Evolutionary conservation across 2,113 vertebrate species (phyloP), one percentile per base, ranked within the genome.

Genomic region (Aramus guarauna): DNA sequence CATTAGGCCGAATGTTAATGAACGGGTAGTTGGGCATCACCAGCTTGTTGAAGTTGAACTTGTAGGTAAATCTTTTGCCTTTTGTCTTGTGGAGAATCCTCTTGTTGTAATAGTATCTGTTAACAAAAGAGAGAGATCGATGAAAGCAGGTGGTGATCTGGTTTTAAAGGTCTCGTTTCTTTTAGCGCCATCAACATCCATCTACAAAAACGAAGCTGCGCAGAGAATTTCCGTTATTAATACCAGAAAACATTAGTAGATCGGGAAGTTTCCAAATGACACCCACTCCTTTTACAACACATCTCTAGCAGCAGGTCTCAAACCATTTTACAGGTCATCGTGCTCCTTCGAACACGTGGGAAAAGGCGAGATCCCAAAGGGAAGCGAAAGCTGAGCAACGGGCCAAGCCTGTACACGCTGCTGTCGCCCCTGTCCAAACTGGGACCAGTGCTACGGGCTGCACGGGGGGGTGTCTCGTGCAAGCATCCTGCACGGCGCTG

Each of bases 71-170:
- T 5, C 98, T 95, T 52, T 98, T 98, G 73, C 98, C 98, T 92
- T 98, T 98, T 6, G 98, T 98, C 89, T 98, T 98, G 96, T 98
- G 98, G 36, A 98, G 98, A 43, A 98, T 98, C 94, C 98, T 88
- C 89, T 98, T 98, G 94, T 98, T 98, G 88, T 98, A 98, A 75
- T 98, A 98, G 36, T 98, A 98, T 30, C 98, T 98, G 90, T 12
- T 15, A 43, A 79, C 12, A 60, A 3, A 50, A 10, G 30, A 6
- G 12, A 23, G 45, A 19, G 27, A 27, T 1, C 3, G 1, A 20
- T 85, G 53, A 88, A 50, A 37, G 43, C 43, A 17, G 8, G 30
- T 15, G 32, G 50, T 2, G 55, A 60, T 8, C 12, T 6, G 16
- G 15, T 19, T 6, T 20, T 5, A 23, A 73, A 47, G 30, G 29